These are phyloP conservation scores for Microplitis manilae DNA, from an alignment of 2,888 invertebrate species.

Conservation along the genomic window DNA sequence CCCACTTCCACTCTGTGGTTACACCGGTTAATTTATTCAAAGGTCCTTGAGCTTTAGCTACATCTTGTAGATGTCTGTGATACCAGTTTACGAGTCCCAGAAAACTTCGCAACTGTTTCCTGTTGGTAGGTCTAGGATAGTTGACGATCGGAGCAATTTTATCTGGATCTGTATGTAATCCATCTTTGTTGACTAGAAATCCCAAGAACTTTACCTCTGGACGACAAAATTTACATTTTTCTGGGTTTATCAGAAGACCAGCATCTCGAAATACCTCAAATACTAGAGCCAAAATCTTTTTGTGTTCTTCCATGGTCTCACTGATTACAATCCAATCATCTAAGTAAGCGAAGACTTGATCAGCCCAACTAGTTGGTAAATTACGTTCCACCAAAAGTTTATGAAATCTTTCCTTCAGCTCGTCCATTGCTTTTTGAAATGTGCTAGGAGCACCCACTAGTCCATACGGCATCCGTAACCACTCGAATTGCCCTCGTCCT, in stretches of 20 bases:
- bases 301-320: slow-evolving; percentile 40
- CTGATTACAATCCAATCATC: slow-evolving; percentile 30
- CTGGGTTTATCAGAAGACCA: slow-evolving; percentile 38
- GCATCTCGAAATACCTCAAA: slow-evolving; percentile 42
- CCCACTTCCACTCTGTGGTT: neutral
- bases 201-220: slow-evolving; percentile 38
- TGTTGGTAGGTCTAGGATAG: slow-evolving; percentile 21
- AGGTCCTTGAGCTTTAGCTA: slow-evolving; percentile 20
- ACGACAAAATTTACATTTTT: slow-evolving; percentile 47
- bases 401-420: slow-evolving; percentile 22
- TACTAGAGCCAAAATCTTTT: slow-evolving; percentile 23
- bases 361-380: too few species aligned
- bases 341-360: slow-evolving; percentile 15
- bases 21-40: slow-evolving; percentile 9
- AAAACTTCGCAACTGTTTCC: slow-evolving; percentile 39
- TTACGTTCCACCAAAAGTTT: too few species aligned
- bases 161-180: slow-evolving; percentile 38
- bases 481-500: slow-evolving; percentile 40
- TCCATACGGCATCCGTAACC: slow-evolving; percentile 46
- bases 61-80: slow-evolving; percentile 28
- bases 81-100: slow-evolving; percentile 44
- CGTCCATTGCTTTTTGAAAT: slow-evolving; percentile 44
- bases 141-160: slow-evolving; percentile 30
- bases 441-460: slow-evolving; percentile 45
- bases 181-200: slow-evolving; percentile 32